Base-by-base conservation (phyloP, 2,888 invertebrate genomes). In the Drosophila dives region DNA sequence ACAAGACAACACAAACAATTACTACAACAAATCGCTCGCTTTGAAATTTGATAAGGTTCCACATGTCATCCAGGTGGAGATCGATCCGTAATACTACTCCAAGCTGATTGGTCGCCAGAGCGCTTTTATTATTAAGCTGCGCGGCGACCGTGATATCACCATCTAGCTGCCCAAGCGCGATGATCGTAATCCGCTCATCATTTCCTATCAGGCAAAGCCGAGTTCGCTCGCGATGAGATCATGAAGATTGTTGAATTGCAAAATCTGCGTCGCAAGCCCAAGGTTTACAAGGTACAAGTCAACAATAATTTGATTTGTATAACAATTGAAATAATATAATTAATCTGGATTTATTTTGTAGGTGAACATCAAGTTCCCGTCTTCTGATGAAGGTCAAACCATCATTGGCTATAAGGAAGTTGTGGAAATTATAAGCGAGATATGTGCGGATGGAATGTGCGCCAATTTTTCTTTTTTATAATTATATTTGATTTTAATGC, bases 51-150 rank as follows among this genome's bases (percentile, higher is more conserved):
- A 87, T 64, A 60, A 64, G 77, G 51, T 26, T 67, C 77, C 67
- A 76, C 48, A 72, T 72, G 42, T 97, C 92, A 93, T 98, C 79
- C 96, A 96, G 93, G 95, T 99, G 87, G 96, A 97, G 92, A 97
- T 99, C 36, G 97, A 98, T 93, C 96, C 98, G 0, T 97, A 97
- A 83, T 98, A 97, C 93, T 99, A 99, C 93, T 98, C 98, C 2
- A 97, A 98, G 92, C 97, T 99, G 85, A 99, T 99, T 92, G 99
- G 99, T 20, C 96, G 97, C 88, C 95, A 96, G 67, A 99, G 99
- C 59, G 95, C 96, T n/a, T 97, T 97, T 59, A 98, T 99, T 86
- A 97, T 96, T 40, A 97, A 98, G 93, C 97, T 99, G 88, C 96
- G 99, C 74, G 95, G 95, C 53, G 97, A 98, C 90, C 96, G 96